Evolutionary conservation across 2,797 vertebrate species (phyloP).

Genomic region (Coranthus polyacanthus): DNA sequence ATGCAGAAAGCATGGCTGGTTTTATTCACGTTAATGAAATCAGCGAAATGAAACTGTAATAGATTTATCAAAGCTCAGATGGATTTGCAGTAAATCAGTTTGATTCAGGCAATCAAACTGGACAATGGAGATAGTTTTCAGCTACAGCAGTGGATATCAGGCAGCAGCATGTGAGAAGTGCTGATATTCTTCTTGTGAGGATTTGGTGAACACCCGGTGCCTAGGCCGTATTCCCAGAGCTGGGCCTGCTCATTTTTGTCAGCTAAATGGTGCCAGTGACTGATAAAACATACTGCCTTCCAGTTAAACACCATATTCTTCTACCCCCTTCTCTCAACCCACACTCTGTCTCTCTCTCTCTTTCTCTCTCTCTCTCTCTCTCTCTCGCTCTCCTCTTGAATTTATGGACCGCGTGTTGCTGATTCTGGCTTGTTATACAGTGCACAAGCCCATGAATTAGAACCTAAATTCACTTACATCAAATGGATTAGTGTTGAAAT

Average conservation of each 20-base stretch:
- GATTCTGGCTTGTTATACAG: conserved; percentile 81
- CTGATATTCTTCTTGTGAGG: conserved; percentile 96
- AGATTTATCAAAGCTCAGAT: conserved; percentile 99
- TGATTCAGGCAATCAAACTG: conserved; percentile 99
- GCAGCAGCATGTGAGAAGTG: conserved; percentile 93
- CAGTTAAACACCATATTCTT: conserved; percentile 91
- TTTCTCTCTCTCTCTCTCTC: conserved; percentile 31
- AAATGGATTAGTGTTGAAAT: conserved; percentile 79
- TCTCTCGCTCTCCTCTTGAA: conserved; percentile 63
- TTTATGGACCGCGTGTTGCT: conserved; percentile 77
- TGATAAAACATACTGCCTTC: conserved; percentile 95
- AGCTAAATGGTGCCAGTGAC: conserved; percentile 93
- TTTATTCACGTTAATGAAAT: conserved; percentile 99
- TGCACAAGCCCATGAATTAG: conserved; percentile 80
- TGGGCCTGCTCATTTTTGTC: conserved; percentile 90
- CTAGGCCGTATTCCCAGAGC: conserved; percentile 93
- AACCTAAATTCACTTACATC: conserved; percentile 85
- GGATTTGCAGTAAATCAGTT: conserved; percentile 99
- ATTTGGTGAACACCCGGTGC: conserved; percentile 90
- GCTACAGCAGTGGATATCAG: conserved; percentile 92
- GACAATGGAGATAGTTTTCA: conserved; percentile 99
- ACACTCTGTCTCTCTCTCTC: conserved; percentile 64
- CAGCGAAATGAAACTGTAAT: conserved; percentile 99
- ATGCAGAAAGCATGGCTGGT: conserved; percentile 99
- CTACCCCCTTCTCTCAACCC: conserved; percentile 82